A percentile compares a stretch with the other conserved stretches of the same genome.
phyloP scores from a whole-genome alignment of 1,140 invertebrate genomes.

The Luehdorfia chinensis region DNA sequence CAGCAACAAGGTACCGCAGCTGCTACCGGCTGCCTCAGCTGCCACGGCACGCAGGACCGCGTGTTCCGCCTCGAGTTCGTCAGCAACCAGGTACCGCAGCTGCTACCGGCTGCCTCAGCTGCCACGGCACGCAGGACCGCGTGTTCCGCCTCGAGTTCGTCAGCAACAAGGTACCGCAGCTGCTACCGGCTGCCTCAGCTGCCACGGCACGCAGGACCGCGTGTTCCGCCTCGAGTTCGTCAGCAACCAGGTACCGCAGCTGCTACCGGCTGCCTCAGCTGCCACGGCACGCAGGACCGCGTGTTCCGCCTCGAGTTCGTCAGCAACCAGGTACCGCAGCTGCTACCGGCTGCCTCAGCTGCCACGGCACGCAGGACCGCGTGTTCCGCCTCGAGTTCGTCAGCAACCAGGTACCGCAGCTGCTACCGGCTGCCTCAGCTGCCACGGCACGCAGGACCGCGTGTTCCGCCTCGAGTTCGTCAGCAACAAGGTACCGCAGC shows the following conservation, averaged over 20 bases:
- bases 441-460: slow-evolving; percentile 93
- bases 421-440: too few relatives aligned
- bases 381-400: slow-evolving; percentile 98
- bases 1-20: slow-evolving; percentile 91
- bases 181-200: too few relatives aligned
- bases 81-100: slow-evolving; percentile 91
- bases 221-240: slow-evolving; percentile 98
- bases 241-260: slow-evolving; percentile 94
- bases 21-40: slow-evolving; percentile 91
- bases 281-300: slow-evolving; percentile 93
- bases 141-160: slow-evolving; percentile 98
- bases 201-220: slow-evolving; percentile 93
- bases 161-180: slow-evolving; percentile 94
- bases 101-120: too few relatives aligned
- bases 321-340: slow-evolving; percentile 94
- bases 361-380: slow-evolving; percentile 93
- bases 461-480: slow-evolving; percentile 98
- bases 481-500: slow-evolving; percentile 94
- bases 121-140: slow-evolving; percentile 93
- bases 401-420: slow-evolving; percentile 94
- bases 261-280: too few relatives aligned
- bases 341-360: too few relatives aligned
- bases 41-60: slow-evolving; percentile 92
- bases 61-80: slow-evolving; percentile 98
- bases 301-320: slow-evolving; percentile 98